phyloP scores from a whole-genome alignment of 1,140 invertebrate species.

The Brachionus paranguensis region DNA sequence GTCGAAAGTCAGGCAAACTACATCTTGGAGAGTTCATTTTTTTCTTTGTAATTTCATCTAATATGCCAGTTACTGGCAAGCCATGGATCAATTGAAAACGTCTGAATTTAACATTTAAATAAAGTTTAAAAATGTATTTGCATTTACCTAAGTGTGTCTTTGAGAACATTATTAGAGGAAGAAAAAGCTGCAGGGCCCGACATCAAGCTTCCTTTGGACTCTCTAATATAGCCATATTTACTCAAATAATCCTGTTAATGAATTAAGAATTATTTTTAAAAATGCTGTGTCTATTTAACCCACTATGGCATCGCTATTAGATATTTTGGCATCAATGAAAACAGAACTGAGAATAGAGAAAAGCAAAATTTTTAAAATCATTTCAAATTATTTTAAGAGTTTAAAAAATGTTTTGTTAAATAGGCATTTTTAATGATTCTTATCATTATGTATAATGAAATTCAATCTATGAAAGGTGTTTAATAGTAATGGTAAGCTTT shows the following conservation, averaged over 20 bases:
- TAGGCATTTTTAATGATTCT: neutral
- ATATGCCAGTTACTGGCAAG: neutral
- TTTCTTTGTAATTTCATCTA: neutral
- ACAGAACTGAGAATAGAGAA: neutral
- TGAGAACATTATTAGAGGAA: neutral
- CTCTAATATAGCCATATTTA: neutral
- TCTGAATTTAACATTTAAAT: neutral
- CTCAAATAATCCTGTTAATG: neutral
- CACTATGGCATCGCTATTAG: neutral
- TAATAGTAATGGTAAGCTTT: neutral
- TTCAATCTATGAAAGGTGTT: neutral
- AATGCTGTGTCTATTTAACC: neutral
- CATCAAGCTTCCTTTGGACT: neutral
- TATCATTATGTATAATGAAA: neutral
- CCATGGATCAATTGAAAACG: slow-evolving; percentile 20
- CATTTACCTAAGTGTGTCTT: neutral
- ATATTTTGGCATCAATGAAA: neutral
- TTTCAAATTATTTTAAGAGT: neutral
- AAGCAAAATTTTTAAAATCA: neutral
- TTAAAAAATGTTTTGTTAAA: neutral
- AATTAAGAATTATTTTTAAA: neutral
- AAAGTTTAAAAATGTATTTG: neutral
- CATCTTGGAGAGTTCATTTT: slow-evolving; percentile 13
- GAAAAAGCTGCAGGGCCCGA: neutral
- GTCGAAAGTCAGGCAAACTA: slow-evolving; percentile 22